Evolutionary conservation across 2,888 invertebrate species (phyloP), one percentile per base, ranked within the genome.

Genomic region (Cremastinae sp.): DNA sequence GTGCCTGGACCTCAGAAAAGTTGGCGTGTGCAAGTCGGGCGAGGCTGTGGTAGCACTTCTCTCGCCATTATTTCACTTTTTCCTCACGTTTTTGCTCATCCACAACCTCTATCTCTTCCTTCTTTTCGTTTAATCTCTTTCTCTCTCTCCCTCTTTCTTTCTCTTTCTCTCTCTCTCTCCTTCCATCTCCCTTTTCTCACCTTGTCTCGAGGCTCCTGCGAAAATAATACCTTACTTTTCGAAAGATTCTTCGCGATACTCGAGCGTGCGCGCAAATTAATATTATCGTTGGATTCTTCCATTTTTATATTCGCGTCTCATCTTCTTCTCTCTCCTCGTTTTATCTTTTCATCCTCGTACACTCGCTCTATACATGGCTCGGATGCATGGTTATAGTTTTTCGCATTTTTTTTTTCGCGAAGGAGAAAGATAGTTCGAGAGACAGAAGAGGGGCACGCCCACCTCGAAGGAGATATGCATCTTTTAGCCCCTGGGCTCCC

Each of bases 381-480:
- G 41, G 37, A 76, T n/a, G n/a, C n/a, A n/a, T 59, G 76, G 39
- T 69, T 78, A 73, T 72, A 69, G 64, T 73, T 70, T 45, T 65
- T 47, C 45, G 49, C 59, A 14, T 18, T 53, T 12, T 41, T 51
- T 64, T 75, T 51, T 59, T 41, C 14, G 64, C 35, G 74, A 68
- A 56, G 37, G 53, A 62, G 51, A 61, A 68, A 53, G 62, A 70
- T 61, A 74, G 49, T 55, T 43, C 45, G 55, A 59, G 12, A 39
- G 39, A 28, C 56, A 16, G 73, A 70, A 41, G 37, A 71, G 75
- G 71, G 64, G 58, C 49, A 80, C 80, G 80, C 80, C 80, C 78
- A 80, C 79, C 68, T 51, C 62, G 68, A 55, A 49, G 71, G 16
- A 79, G 78, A 81, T 79, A 81, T 78, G 68, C 77, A 79, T 81